Evolutionary conservation across 2,888 invertebrate species (phyloP).

Genomic region (Pimpla rufipes): DNA sequence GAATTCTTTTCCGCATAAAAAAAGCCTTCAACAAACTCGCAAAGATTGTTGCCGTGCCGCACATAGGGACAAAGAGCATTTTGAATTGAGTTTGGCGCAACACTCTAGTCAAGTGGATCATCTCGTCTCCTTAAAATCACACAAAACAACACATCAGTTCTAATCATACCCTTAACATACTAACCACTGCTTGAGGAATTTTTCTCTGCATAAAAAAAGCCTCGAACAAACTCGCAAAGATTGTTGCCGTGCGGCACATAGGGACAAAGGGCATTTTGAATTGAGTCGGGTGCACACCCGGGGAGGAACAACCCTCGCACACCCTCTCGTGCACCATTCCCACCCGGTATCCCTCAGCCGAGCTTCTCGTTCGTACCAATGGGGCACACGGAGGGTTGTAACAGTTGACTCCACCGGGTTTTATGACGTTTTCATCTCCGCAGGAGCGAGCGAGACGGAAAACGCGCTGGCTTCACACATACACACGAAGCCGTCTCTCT

Average conservation of each 20-base stretch:
- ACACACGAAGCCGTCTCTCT: constrained; percentile 1
- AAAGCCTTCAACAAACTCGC: too few relatives aligned
- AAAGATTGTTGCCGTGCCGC: too few relatives aligned
- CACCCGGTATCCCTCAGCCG: constrained; percentile 60
- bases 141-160: too few relatives aligned
- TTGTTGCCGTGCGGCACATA: not conserved
- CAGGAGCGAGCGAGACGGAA: constrained; percentile 76
- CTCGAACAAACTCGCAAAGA: constrained; percentile 19
- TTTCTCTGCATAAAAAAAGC: not conserved
- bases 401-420: constrained; percentile 77
- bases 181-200: not conserved
- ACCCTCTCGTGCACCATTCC: constrained; percentile 56
- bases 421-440: constrained; percentile 78
- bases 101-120: too few relatives aligned
- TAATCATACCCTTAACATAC: not conserved
- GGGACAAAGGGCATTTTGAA: constrained; percentile 47
- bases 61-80: too few relatives aligned
- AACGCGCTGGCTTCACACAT: constrained; percentile 51
- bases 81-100: too few relatives aligned
- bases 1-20: too few relatives aligned
- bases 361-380: constrained; percentile 65
- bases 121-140: not conserved
- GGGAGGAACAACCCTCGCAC: constrained; percentile 57
- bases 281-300: constrained; percentile 24
- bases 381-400: constrained; percentile 74